Evolutionary conservation across 2,797 vertebrate species (phyloP).

Genomic region (Phoxinus dragarum): DNA sequence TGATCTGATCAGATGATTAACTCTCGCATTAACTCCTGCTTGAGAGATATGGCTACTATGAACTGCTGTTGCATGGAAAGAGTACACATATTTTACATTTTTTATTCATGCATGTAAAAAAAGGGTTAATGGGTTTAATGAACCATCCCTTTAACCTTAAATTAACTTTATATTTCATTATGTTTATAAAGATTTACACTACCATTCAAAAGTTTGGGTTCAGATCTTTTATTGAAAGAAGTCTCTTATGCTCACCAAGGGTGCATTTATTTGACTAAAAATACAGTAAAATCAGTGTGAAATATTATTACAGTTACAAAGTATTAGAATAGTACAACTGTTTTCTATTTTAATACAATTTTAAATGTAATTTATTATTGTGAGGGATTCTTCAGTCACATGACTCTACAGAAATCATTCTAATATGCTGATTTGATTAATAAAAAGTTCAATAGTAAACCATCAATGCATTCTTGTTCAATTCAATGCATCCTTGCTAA

Average conservation of each 20-base stretch:
- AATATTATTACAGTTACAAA: neutral
- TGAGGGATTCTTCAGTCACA: neutral
- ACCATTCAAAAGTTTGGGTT: neutral
- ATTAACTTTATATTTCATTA: neutral
- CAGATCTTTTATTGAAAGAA: neutral
- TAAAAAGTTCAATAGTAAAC: neutral
- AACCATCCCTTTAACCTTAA: neutral
- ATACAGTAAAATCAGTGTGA: neutral
- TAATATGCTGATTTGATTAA: neutral
- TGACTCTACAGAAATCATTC: neutral
- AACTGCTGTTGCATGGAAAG: neutral
- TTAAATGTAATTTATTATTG: neutral
- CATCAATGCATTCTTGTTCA: neutral
- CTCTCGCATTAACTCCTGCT: neutral
- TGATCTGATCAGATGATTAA: slow-evolving; percentile 15
- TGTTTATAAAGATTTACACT: neutral
- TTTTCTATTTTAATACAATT: neutral
- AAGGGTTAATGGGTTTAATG: neutral
- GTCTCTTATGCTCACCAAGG: neutral
- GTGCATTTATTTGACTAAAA: neutral
- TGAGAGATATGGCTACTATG: neutral
- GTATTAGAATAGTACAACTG: neutral
- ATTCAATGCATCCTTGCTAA: too few species aligned
- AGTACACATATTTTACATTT: neutral
- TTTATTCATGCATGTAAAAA: neutral